phyloP scores from a whole-genome alignment of 2,888 invertebrate species.

The Orchestes rusci region DNA sequence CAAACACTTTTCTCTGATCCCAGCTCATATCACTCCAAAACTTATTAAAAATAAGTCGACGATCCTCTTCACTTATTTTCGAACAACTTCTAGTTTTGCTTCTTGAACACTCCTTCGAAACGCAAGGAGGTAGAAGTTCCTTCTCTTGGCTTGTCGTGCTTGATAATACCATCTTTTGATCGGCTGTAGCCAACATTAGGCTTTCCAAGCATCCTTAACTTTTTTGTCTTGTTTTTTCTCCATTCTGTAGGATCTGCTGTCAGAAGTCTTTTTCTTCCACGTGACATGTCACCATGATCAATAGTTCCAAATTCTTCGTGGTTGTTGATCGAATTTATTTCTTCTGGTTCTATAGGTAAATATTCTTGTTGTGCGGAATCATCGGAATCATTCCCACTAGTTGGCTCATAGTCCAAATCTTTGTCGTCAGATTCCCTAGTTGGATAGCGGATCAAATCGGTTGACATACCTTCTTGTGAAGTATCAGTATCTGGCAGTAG shows the following conservation, averaged over 20 bases:
- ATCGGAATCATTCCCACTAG: not conserved
- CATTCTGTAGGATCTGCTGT: constrained; percentile 1
- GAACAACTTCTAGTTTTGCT: constrained; percentile 4
- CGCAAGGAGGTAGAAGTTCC: constrained; percentile 5
- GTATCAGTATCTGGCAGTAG: not conserved
- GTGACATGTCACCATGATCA: not conserved
- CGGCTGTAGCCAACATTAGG: not conserved
- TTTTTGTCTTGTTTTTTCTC: not conserved
- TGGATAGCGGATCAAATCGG: not conserved
- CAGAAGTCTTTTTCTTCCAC: not conserved
- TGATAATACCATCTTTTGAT: not conserved
- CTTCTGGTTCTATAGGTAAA: not conserved
- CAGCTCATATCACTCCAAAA: constrained; percentile 1
- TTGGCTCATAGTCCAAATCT: not conserved
- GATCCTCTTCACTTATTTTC: constrained; percentile 4
- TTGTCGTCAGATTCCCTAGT: not conserved
- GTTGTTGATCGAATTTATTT: not conserved
- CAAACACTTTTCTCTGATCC: constrained; percentile 1
- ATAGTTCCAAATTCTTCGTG: not conserved
- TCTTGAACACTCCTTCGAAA: constrained; percentile 9
- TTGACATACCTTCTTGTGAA: not conserved
- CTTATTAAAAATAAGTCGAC: not conserved
- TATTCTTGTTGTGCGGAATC: not conserved
- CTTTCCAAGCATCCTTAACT: constrained; percentile 2
- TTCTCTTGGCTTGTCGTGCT: not conserved